Base-by-base conservation (phyloP, 2,888 invertebrate genomes). In the Thalpophila matura region DNA sequence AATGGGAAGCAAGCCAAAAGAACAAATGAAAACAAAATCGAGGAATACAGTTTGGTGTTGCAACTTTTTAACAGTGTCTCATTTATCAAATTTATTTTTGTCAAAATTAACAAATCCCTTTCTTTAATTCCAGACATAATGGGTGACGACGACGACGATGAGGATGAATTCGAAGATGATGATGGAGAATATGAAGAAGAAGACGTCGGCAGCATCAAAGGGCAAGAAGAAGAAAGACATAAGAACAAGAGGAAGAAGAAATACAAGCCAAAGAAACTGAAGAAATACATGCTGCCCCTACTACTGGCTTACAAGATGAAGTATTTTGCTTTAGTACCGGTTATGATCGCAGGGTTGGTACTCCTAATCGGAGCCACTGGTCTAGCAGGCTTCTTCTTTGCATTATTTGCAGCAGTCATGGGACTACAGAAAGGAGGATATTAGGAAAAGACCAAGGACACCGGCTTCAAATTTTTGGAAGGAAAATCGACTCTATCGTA, bases 371-470 rank as follows among this genome's bases (percentile, higher is more conserved):
- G 97, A 64, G 97, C 97, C 0, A 97, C 98, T 0, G 97, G 97
- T 16, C 88, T 98, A 61, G 98, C 98, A 18, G 98, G 98, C 71
- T 98, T 98, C 92, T 98, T 98, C 95, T 98, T 98, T 86, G 98
- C 98, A 0, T 91, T 98, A 12, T 98, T 98, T 82, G 97, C 98
- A 50, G 97, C 98, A 1, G 97, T 97, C 4, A 97, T 98, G 95
- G 97, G 97, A 56, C 91, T 98, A 67, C 97, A 96, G 86, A 92
- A 94, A 66, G 94, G 95, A 63, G 86, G 90, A 29, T 93, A 92
- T 77, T 94, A 86, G 18, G 29, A 7, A 42, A 83, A 60, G 46
- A 73, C 18, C 82, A 54, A 68, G 57, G 76, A 74, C 56, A 79
- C 64, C 49, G 62, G 49, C 70, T 72, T 78, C 79, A 81, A 80